Conservation (phyloP, 2,888 invertebrate species). For the Trachelus troglodyta region DNA sequence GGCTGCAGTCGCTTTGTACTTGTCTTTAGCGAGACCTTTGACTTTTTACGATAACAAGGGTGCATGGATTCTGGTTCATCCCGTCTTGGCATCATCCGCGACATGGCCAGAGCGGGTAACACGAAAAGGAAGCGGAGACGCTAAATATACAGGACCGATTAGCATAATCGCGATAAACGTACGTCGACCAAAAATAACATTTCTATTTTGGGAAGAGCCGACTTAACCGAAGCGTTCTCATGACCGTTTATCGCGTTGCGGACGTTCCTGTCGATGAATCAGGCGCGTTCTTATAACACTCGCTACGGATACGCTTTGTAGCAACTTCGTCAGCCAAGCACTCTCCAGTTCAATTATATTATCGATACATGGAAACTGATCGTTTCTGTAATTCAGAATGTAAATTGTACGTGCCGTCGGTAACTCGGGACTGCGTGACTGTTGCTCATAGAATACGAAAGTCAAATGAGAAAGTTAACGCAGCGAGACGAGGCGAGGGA, state of each 20-base stretch:
- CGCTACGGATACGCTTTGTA: not conserved
- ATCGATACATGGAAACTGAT: not conserved
- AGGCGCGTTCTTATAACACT: not conserved
- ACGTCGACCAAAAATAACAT: not conserved
- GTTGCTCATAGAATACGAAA: not conserved
- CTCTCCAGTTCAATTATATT: not conserved
- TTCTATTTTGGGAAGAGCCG: not conserved
- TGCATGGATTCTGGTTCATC: not conserved
- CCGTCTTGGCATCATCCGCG: not conserved
- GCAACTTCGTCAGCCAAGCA: not conserved
- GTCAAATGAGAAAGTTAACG: not conserved
- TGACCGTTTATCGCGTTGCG: not conserved
- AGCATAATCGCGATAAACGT: not conserved
- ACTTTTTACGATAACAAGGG: not conserved
- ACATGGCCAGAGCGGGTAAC: not conserved
- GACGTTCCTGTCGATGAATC: not conserved
- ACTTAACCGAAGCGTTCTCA: not conserved
- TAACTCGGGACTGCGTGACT: not conserved
- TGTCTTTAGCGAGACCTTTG: not conserved
- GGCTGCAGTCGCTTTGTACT: not conserved
- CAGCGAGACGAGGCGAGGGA: not conserved
- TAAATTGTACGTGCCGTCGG: not conserved
- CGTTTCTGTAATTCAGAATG: not conserved
- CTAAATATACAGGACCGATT: not conserved
- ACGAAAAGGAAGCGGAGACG: not conserved